Percentiles rank a stretch among this genome's conserved stretches.
Evolutionary conservation across 2,888 invertebrate genomes (phyloP).

Genomic region (Sinopyrophorus schimmeli): DNA sequence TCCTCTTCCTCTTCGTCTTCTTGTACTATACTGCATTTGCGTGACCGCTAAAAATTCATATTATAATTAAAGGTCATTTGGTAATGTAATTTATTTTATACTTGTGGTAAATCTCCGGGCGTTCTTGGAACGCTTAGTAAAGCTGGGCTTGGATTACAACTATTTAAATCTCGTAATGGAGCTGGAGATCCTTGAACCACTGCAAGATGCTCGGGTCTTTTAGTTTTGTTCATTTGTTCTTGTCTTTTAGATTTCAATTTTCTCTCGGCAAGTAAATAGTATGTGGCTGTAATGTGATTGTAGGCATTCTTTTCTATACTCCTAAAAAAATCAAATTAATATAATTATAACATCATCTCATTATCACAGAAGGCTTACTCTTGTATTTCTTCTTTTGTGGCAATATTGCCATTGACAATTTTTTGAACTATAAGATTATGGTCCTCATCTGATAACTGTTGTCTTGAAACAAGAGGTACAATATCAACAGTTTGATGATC

Average conservation of each 20-base stretch:
- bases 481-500: constrained; percentile 60
- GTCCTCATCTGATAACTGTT: constrained; percentile 90
- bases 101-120: constrained; percentile 70
- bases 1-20: constrained; percentile 93
- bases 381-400: constrained; percentile 89
- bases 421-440: constrained; percentile 89
- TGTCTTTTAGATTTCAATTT: constrained; percentile 80
- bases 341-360: constrained; percentile 3
- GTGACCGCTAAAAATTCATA: constrained; percentile 61
- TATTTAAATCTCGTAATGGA: constrained; percentile 44
- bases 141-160: constrained; percentile 46
- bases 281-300: constrained; percentile 98
- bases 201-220: constrained; percentile 52
- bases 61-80: constrained; percentile 3
- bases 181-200: constrained; percentile 47
- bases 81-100: constrained; percentile 41
- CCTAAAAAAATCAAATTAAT: constrained; percentile 55
- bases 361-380: constrained; percentile 63
- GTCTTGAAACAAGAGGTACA: constrained; percentile 83
- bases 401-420: constrained; percentile 95
- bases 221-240: constrained; percentile 59
- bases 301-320: constrained; percentile 95
- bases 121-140: constrained; percentile 67
- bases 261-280: constrained; percentile 93
- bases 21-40: constrained; percentile 90